A percentile compares a stretch with the other conserved stretches of the same genome.
phyloP scores from a whole-genome alignment of 2,113 vertebrate genomes.

The Rutilus rutilus region DNA sequence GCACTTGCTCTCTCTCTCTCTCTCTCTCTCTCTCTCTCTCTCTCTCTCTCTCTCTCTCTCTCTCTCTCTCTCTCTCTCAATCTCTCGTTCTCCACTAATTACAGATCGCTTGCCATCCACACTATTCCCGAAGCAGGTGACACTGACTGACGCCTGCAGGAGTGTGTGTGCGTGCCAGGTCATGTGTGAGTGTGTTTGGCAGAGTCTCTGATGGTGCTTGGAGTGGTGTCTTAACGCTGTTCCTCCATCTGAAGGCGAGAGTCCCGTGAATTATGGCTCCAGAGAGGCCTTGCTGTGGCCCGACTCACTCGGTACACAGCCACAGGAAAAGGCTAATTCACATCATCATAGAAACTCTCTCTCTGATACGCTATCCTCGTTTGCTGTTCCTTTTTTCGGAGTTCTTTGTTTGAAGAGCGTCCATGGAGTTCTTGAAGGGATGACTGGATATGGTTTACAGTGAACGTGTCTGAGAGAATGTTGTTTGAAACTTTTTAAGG shows the following conservation, averaged over 20 bases:
- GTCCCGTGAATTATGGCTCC: conserved; percentile 40
- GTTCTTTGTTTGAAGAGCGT: too few species aligned
- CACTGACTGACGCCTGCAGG: conserved; percentile 36
- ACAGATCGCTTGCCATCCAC: conserved; percentile 20
- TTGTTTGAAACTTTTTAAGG: too few species aligned
- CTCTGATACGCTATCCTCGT: not conserved
- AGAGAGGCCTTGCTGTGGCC: not conserved
- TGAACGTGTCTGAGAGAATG: too few species aligned
- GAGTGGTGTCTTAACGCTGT: conserved; percentile 33
- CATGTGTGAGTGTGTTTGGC: conserved; percentile 36
- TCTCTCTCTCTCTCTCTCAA: not conserved
- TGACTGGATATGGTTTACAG: too few species aligned
- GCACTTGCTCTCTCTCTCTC: not conserved
- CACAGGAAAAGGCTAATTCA: conserved; percentile 45
- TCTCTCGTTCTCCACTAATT: conserved; percentile 5
- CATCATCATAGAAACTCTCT: not conserved
- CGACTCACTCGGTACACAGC: not conserved
- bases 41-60: not conserved
- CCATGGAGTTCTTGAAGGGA: too few species aligned
- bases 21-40: not conserved
- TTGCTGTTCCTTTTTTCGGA: not conserved
- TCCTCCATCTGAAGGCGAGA: conserved; percentile 13
- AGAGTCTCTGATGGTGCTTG: not conserved
- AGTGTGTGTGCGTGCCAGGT: conserved; percentile 24
- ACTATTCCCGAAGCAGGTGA: conserved; percentile 39